A percentile compares a stretch with the other conserved stretches of the same genome.
Evolutionary conservation across 2,113 vertebrate genomes (phyloP).

Genomic region (Condylura cristata): DNA sequence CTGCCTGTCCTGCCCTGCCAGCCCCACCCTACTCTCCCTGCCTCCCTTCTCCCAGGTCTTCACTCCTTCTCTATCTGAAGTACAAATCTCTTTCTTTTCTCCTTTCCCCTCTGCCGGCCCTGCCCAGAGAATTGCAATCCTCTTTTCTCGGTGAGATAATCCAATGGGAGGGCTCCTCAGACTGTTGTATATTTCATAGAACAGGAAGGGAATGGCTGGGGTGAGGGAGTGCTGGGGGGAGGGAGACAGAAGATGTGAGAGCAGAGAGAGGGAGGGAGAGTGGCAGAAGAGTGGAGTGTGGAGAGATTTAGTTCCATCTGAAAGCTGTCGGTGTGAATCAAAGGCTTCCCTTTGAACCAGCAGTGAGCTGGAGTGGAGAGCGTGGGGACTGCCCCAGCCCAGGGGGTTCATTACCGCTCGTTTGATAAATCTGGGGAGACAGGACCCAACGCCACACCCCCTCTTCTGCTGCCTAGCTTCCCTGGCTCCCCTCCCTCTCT

Average conservation of each 20-base stretch:
- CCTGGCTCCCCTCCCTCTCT: neutral
- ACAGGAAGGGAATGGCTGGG: slow-evolving; percentile 37
- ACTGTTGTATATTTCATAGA: slow-evolving; percentile 32
- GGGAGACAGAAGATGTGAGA: slow-evolving; percentile 25
- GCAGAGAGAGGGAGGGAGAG: slow-evolving; percentile 48
- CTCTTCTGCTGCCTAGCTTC: neutral
- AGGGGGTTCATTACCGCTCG: slow-evolving; percentile 80
- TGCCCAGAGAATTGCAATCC: slow-evolving; percentile 40
- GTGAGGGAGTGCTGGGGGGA: neutral
- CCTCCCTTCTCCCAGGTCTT: neutral
- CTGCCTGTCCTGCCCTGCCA: neutral
- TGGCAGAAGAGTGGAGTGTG: slow-evolving; percentile 34
- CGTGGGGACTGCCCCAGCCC: slow-evolving; percentile 71
- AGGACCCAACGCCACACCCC: slow-evolving; percentile 44
- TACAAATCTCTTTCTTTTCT: slow-evolving; percentile 33
- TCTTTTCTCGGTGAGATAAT: slow-evolving; percentile 55
- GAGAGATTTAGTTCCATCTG: slow-evolving; percentile 87
- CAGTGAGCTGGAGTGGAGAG: slow-evolving; percentile 78
- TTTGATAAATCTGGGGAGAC: slow-evolving; percentile 83
- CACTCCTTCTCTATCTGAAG: neutral
- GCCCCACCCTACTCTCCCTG: neutral
- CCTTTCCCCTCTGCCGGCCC: neutral
- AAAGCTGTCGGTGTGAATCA: slow-evolving; percentile 85
- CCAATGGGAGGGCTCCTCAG: neutral
- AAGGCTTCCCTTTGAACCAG: slow-evolving; percentile 85